phyloP scores from a whole-genome alignment of 2,888 invertebrate genomes.

The Phorcus lineatus region DNA sequence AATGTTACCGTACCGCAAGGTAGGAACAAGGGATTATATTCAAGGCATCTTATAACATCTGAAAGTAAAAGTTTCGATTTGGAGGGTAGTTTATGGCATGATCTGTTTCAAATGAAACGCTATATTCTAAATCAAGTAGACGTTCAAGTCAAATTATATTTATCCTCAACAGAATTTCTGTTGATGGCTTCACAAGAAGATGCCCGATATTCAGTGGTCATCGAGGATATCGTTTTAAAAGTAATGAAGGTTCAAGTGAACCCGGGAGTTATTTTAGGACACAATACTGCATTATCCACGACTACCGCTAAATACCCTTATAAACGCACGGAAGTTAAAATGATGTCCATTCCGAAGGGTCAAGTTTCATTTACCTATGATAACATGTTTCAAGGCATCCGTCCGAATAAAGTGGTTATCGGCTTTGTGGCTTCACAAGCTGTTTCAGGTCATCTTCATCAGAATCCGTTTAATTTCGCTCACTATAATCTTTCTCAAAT shows the following conservation, averaged over 20 bases:
- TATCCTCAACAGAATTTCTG: slow-evolving; percentile 16
- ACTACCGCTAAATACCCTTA: neutral
- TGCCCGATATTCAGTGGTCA: neutral
- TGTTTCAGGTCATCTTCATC: neutral
- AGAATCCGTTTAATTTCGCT: neutral
- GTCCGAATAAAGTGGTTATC: neutral
- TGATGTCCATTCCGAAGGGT: neutral
- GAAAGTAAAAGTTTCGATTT: slow-evolving; percentile 28
- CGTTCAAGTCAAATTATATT: slow-evolving; percentile 26
- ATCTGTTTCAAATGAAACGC: slow-evolving; percentile 29
- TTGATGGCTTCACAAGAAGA: slow-evolving; percentile 11
- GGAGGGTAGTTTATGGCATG: slow-evolving; percentile 27
- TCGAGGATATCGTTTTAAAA: slow-evolving; percentile 5
- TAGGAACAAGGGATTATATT: slow-evolving; percentile 10
- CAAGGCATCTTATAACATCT: slow-evolving; percentile 10
- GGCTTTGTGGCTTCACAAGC: neutral
- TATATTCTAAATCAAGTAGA: slow-evolving; percentile 32
- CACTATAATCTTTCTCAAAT: neutral
- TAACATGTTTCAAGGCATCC: neutral
- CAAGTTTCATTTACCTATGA: neutral
- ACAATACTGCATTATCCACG: neutral
- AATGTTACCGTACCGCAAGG: too few species aligned
- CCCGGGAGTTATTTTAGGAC: slow-evolving; percentile 39
- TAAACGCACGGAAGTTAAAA: neutral
- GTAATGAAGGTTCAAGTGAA: slow-evolving; percentile 27